A percentile compares a stretch with the other conserved stretches of the same genome.
phyloP scores from a whole-genome alignment of 2,113 vertebrate species.

The Polypterus bichir region DNA sequence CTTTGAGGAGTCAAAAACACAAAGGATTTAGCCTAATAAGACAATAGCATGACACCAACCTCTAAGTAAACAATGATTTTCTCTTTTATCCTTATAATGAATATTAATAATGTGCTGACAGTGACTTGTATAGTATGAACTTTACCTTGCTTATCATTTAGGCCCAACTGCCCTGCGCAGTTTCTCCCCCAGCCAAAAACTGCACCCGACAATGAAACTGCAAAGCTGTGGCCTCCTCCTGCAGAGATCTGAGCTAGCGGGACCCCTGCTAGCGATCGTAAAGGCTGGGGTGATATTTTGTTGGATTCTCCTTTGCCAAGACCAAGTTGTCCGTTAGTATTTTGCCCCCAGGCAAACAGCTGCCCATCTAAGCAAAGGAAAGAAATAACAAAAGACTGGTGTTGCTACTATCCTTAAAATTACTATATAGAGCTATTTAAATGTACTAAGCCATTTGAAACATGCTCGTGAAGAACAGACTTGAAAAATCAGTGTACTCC shows the following conservation, averaged over 20 bases:
- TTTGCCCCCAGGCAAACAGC: slow-evolving; percentile 78
- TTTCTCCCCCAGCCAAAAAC: slow-evolving; percentile 88
- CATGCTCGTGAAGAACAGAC: too few relatives aligned
- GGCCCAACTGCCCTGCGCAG: slow-evolving; percentile 72
- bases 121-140: too few relatives aligned
- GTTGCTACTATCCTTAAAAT: too few relatives aligned
- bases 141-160: slow-evolving; percentile 67
- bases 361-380: slow-evolving; percentile 53
- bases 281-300: slow-evolving; percentile 43
- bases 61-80: too few relatives aligned
- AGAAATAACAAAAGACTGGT: neutral
- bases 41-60: too few relatives aligned
- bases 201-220: slow-evolving; percentile 71
- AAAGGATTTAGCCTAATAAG: too few relatives aligned
- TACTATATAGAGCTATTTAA: too few relatives aligned
- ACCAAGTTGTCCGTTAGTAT: slow-evolving; percentile 70
- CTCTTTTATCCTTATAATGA: too few relatives aligned
- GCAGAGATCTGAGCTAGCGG: slow-evolving; percentile 70
- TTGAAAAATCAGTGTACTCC: too few relatives aligned
- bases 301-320: slow-evolving; percentile 39
- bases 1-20: too few relatives aligned
- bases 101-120: too few relatives aligned
- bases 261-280: slow-evolving; percentile 60
- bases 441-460: too few relatives aligned
- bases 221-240: slow-evolving; percentile 71